Conservation (phyloP, 2,888 invertebrate species). For the Dysmachus trigonus region DNA sequence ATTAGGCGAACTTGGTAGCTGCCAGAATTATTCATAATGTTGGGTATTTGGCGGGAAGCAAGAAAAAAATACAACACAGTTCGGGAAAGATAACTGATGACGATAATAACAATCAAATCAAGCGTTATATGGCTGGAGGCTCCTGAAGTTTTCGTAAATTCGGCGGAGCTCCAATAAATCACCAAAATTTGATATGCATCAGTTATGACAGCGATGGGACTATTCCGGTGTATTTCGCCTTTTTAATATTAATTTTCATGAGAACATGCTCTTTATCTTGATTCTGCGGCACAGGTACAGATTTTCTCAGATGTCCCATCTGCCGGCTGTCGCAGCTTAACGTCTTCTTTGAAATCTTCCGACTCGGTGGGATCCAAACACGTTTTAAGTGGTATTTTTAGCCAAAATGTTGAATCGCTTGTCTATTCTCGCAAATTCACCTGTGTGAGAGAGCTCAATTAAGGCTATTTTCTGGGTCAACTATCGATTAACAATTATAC, state of each 20-base stretch:
- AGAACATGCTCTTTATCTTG: constrained; percentile 18
- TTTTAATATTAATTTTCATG: constrained; percentile 30
- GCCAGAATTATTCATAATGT: constrained; percentile 23
- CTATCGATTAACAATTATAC: neutral
- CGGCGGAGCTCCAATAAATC: neutral
- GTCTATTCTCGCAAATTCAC: neutral
- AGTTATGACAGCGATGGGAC: constrained; percentile 27
- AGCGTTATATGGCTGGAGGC: constrained; percentile 15
- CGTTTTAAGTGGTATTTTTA: neutral
- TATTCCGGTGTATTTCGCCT: neutral
- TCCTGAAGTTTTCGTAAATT: constrained; percentile 13
- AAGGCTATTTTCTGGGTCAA: neutral
- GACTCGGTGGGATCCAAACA: neutral
- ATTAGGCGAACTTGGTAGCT: constrained; percentile 25
- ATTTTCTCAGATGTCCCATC: constrained; percentile 14
- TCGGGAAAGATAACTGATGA: constrained; percentile 20
- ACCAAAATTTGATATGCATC: constrained; percentile 28
- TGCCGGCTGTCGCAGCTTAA: neutral
- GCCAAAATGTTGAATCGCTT: neutral
- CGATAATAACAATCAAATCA: constrained; percentile 34
- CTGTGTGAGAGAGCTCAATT: neutral
- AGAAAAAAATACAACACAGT: neutral
- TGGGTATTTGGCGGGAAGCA: neutral
- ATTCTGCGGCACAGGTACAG: neutral
- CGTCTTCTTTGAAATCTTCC: constrained; percentile 27